Evolutionary conservation across 2,888 invertebrate species (phyloP).

Genomic region (Cordilura impudica): DNA sequence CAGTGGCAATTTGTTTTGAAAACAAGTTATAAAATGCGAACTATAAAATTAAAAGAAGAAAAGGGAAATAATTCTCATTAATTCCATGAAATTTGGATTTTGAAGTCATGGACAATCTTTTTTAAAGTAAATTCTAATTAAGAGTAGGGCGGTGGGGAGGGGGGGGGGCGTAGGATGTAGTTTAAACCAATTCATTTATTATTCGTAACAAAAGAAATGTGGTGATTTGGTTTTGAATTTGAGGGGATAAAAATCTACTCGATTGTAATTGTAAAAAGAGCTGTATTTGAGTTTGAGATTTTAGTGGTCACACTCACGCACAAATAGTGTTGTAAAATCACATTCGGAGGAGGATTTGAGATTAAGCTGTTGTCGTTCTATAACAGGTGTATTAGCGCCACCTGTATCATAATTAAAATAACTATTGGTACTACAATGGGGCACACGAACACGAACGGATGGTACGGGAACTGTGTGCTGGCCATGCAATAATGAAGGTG

Average conservation of each 20-base stretch:
- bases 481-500: slow-evolving; percentile 47
- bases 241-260: neutral
- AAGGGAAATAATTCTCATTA: neutral
- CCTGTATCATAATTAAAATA: slow-evolving; percentile 71
- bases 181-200: neutral
- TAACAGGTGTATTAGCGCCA: slow-evolving; percentile 69
- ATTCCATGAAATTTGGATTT: neutral
- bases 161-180: neutral
- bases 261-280: neutral
- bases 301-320: slow-evolving; percentile 77
- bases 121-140: neutral
- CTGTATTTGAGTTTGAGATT: neutral
- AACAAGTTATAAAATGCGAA: no score
- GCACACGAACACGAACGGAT: slow-evolving; percentile 79
- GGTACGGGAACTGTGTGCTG: slow-evolving; percentile 74
- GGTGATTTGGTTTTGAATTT: neutral
- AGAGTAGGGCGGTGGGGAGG: neutral
- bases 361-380: slow-evolving; percentile 66
- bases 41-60: no score
- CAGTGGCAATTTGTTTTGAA: no score
- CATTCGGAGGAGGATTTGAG: slow-evolving; percentile 77
- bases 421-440: slow-evolving; percentile 75
- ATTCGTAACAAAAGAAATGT: neutral
- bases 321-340: slow-evolving; percentile 78
- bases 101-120: neutral